Conservation (phyloP, 2,888 invertebrate species). For the Conus canariensis region DNA sequence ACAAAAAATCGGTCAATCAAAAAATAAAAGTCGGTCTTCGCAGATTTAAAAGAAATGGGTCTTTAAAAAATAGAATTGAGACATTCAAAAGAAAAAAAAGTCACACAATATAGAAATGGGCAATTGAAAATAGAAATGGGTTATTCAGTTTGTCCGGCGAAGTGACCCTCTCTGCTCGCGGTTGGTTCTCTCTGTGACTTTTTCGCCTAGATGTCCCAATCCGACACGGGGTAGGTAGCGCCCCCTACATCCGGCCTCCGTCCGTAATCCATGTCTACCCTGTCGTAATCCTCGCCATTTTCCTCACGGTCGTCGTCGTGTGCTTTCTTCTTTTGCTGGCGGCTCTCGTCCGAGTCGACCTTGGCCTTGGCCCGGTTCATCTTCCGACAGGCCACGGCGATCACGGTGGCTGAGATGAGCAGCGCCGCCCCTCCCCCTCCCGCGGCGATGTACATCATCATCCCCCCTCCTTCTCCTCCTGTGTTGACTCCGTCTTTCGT, state of each 20-base stretch:
- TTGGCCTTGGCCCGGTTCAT: slow-evolving; percentile 14
- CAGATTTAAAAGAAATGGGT: no score
- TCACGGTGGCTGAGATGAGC: slow-evolving; percentile 4
- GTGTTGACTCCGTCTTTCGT: no score
- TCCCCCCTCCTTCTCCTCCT: background rate
- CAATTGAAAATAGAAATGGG: background rate
- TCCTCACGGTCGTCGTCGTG: background rate
- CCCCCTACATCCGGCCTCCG: background rate
- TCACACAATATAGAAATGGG: background rate
- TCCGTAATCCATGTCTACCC: slow-evolving; percentile 24
- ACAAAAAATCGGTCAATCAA: no score
- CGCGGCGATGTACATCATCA: slow-evolving; percentile 12
- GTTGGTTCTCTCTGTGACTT: no score
- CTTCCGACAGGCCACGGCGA: slow-evolving; percentile 13
- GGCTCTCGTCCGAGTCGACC: background rate
- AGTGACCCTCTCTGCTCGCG: no score
- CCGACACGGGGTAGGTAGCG: slow-evolving; percentile 16
- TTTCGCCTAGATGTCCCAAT: background rate
- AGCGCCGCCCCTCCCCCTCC: slow-evolving; percentile 26
- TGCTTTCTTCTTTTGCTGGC: background rate
- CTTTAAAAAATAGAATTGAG: no score
- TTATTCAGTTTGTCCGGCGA: background rate
- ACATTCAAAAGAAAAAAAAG: background rate
- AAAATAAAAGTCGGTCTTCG: no score
- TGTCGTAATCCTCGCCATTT: background rate